Percentiles rank a stretch among this genome's conserved stretches.
Conservation (phyloP, 2,113 vertebrate genomes). For the Xerus inauris region DNA sequence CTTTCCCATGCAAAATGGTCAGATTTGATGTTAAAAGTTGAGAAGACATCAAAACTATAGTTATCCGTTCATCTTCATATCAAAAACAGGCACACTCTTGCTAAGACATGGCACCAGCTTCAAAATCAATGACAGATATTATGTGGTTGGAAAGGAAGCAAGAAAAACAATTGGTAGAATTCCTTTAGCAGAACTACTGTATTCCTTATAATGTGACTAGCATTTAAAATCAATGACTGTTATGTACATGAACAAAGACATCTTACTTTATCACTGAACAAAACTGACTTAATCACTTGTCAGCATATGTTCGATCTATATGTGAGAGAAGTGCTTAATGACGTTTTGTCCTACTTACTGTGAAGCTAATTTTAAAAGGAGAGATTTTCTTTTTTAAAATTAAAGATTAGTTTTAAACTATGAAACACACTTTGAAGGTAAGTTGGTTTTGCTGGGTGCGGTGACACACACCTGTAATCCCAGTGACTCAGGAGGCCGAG, state of each 20-base stretch:
- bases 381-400: constrained; percentile 17
- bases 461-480: too few species aligned
- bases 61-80: neutral
- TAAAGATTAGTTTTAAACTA: neutral
- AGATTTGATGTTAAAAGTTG: neutral
- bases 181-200: neutral
- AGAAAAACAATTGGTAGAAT: constrained; percentile 1
- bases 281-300: neutral
- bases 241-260: neutral
- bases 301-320: neutral
- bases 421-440: neutral
- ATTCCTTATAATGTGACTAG: constrained; percentile 15
- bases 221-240: constrained; percentile 28
- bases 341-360: constrained; percentile 9
- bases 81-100: neutral
- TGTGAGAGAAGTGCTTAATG: neutral
- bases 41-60: neutral
- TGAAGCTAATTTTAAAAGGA: constrained; percentile 10
- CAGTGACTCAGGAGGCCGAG: too few species aligned
- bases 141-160: constrained; percentile 12
- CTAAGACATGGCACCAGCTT: constrained; percentile 11
- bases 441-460: neutral
- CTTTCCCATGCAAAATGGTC: neutral
- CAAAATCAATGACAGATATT: constrained; percentile 25
- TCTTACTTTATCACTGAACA: neutral